Evolutionary conservation across 2,113 vertebrate species (phyloP), one percentile per base, ranked within the genome.

Genomic region (Odocoileus hemionus): DNA sequence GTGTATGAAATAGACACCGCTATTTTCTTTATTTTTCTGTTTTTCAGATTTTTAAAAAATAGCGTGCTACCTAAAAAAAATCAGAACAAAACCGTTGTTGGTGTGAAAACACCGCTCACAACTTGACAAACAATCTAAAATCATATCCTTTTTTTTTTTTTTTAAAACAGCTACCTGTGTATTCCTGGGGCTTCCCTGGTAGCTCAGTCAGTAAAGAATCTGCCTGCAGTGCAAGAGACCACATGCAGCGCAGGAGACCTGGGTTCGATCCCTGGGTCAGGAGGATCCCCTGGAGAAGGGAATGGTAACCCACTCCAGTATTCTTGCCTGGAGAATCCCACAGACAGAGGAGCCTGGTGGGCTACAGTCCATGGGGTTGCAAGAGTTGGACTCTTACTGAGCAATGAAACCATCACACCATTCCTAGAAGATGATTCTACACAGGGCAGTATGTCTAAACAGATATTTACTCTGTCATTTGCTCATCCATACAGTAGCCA

Each of bases 121-220:
- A 50, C 45, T 90, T 96, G 74, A 60, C 86, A 97, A 97, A 83
- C 43, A 50, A 78, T 79, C 86, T 94, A 36, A 95, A 94, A 76
- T 93, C 87, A 57, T 15, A 52, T 79, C 19, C 39, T 2, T 43
- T 12, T 36, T 70, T 43, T 61, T 80, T 86, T 86, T 87, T 64
- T 64, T 54, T 19, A 33, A 43, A 92, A 61, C 19, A 50, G 67
- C 43, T 60, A n/a, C 21, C 76, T 21, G 33, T 74, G 45, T 30
- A 15, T 85, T 94, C n/a, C 60, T 89, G 36, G 93, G 39, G 70
- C 70, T 43, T 43, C 70, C 70, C 23, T 76, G 70, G 23, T 26
- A 36, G 39, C 23, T 26, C 36, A 76, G 70, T 39, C 28, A 25
- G 70, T 26, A 25, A 39, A 43, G 70, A 76, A 43, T 76, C 70